A percentile compares a stretch with the other conserved stretches of the same genome.
phyloP scores from a whole-genome alignment of 1,140 invertebrate genomes.

The Drosophila melanica region DNA sequence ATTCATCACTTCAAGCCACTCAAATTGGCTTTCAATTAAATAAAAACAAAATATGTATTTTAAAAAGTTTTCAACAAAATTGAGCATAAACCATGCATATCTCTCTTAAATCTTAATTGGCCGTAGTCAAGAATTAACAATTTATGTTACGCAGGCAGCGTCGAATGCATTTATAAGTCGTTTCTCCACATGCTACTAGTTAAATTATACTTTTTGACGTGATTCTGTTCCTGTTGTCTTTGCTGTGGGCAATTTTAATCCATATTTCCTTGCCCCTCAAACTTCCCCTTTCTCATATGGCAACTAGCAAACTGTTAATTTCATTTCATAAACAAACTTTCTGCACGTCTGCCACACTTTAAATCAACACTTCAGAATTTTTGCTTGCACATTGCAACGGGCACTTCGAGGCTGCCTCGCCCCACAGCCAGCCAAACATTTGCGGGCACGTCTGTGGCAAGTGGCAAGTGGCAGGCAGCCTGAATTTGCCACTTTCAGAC shows the following conservation, averaged over 20 bases:
- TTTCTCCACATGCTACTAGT: neutral
- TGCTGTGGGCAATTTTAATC: slow-evolving; percentile 31
- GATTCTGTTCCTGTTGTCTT: neutral
- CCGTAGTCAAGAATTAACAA: neutral
- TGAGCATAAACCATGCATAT: neutral
- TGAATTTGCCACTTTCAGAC: slow-evolving; percentile 41
- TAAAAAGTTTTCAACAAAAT: neutral
- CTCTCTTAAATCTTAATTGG: neutral
- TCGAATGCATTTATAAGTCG: slow-evolving; percentile 1
- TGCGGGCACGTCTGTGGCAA: slow-evolving; percentile 45
- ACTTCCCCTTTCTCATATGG: too few species aligned
- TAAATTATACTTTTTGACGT: slow-evolving; percentile 4
- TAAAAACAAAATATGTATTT: neutral
- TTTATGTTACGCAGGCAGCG: neutral
- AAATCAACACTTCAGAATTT: slow-evolving; percentile 71
- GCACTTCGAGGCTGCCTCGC: neutral
- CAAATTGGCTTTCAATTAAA: too few species aligned
- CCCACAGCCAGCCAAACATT: slow-evolving; percentile 31
- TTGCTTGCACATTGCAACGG: slow-evolving; percentile 43
- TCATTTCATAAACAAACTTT: slow-evolving; percentile 64
- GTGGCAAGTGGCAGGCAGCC: slow-evolving; percentile 27
- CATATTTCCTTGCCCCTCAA: neutral
- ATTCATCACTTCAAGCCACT: too few species aligned
- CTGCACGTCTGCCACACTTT: slow-evolving; percentile 49
- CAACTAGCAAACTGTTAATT: slow-evolving; percentile 48